A percentile compares a stretch with the other conserved stretches of the same genome.
Evolutionary conservation across 2,113 vertebrate genomes (phyloP).

Genomic region (Empidonax traillii): DNA sequence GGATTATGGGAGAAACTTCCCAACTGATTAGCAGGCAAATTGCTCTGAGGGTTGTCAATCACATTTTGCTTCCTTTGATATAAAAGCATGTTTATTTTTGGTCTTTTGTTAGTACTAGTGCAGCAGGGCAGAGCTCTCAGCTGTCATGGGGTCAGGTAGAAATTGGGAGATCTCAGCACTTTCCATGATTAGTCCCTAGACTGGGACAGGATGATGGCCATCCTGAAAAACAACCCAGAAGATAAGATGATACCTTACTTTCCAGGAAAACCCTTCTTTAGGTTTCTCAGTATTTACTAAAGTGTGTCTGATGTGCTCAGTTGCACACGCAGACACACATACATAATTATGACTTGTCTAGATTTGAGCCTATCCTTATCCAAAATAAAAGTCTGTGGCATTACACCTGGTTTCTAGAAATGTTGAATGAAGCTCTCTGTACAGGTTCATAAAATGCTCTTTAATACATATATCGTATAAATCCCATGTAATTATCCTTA

Average conservation of each 20-base stretch:
- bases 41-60: constrained; percentile 79
- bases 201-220: background rate
- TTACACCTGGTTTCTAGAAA: background rate
- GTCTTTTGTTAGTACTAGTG: background rate
- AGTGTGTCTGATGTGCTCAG: background rate
- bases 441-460: background rate
- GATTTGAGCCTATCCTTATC: background rate
- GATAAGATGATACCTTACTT: background rate
- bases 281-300: background rate
- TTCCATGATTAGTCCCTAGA: background rate
- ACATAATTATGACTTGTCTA: background rate
- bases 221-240: background rate
- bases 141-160: background rate
- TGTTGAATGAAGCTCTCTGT: background rate
- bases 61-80: background rate
- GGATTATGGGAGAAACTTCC: constrained; percentile 75
- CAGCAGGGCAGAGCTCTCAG: background rate
- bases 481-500: background rate
- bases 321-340: background rate
- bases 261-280: background rate
- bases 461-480: background rate
- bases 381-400: background rate
- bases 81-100: constrained; percentile 38
- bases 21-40: constrained; percentile 76
- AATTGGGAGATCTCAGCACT: background rate